These are phyloP conservation scores for Scaptomyza flava DNA, from an alignment of 2,888 invertebrate genomes.

Conservation along the genomic window DNA sequence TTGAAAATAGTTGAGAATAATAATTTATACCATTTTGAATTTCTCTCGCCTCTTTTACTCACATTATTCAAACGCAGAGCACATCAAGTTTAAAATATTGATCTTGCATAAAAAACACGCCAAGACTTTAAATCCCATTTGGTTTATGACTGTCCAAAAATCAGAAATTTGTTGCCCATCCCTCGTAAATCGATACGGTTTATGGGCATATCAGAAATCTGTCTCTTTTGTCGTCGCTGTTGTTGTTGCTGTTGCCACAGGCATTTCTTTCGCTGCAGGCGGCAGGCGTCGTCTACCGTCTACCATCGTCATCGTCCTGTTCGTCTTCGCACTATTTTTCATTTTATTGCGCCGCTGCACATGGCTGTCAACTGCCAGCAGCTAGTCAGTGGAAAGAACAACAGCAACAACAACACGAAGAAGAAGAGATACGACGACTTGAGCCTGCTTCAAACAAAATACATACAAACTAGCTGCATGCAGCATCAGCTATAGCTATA, in stretches of 20 bases:
- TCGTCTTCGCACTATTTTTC: conserved; percentile 74
- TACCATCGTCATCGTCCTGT: conserved; percentile 14
- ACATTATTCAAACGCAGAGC: not conserved
- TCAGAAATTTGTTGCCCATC: conserved; percentile 19
- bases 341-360: conserved; percentile 78
- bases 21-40: too few relatives aligned
- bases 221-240: conserved; percentile 17
- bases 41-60: too few relatives aligned
- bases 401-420: conserved; percentile 1
- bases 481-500: conserved; percentile 30
- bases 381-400: too few relatives aligned
- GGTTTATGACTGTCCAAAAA: conserved; percentile 5
- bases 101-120: not conserved
- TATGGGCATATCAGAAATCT: conserved; percentile 56
- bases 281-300: conserved; percentile 21
- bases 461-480: conserved; percentile 16
- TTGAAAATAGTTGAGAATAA: too few relatives aligned
- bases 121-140: not conserved
- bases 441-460: conserved; percentile 2
- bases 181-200: conserved; percentile 47
- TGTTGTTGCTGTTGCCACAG: conserved; percentile 18
- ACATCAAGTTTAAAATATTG: not conserved
- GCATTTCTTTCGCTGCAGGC: conserved; percentile 54
- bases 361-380: conserved; percentile 73
- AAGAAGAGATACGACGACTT: conserved; percentile 3